Percentiles rank a stretch among this genome's conserved stretches.
These are phyloP conservation scores for Aphyosemion australe DNA, from an alignment of 2,113 vertebrate genomes.

Conservation along the genomic window DNA sequence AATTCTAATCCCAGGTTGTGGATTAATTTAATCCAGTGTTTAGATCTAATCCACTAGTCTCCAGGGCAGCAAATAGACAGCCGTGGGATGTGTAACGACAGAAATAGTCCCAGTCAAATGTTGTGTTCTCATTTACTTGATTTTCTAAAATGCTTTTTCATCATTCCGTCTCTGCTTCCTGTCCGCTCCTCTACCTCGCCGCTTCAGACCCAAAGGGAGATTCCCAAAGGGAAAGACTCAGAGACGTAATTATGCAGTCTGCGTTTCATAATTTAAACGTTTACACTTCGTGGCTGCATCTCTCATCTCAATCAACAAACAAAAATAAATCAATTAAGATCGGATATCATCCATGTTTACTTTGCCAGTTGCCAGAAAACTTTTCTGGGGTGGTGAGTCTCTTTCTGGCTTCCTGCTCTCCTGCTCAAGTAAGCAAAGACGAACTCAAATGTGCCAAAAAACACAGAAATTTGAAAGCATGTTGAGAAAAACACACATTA, in stretches of 20 bases:
- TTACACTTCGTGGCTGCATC: constrained; percentile 66
- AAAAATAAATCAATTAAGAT: constrained; percentile 70
- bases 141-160: constrained; percentile 34
- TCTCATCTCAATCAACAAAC: constrained; percentile 72
- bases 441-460: constrained; percentile 17
- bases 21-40: constrained; percentile 70
- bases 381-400: constrained; percentile 26
- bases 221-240: constrained; percentile 65
- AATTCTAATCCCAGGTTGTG: constrained; percentile 64
- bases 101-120: constrained; percentile 46
- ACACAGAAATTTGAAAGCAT: constrained; percentile 20
- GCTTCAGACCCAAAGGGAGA: constrained; percentile 34
- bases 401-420: neutral
- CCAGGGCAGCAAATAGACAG: constrained; percentile 20
- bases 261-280: constrained; percentile 70
- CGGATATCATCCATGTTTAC: constrained; percentile 60
- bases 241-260: constrained; percentile 68
- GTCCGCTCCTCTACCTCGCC: constrained; percentile 44
- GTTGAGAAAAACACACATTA: constrained; percentile 4
- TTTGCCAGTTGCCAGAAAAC: constrained; percentile 45
- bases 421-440: constrained; percentile 26
- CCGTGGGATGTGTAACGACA: constrained; percentile 41
- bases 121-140: constrained; percentile 33
- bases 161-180: constrained; percentile 29
- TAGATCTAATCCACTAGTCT: constrained; percentile 66